phyloP scores from a whole-genome alignment of 2,113 vertebrate species.

The Spea bombifrons region DNA sequence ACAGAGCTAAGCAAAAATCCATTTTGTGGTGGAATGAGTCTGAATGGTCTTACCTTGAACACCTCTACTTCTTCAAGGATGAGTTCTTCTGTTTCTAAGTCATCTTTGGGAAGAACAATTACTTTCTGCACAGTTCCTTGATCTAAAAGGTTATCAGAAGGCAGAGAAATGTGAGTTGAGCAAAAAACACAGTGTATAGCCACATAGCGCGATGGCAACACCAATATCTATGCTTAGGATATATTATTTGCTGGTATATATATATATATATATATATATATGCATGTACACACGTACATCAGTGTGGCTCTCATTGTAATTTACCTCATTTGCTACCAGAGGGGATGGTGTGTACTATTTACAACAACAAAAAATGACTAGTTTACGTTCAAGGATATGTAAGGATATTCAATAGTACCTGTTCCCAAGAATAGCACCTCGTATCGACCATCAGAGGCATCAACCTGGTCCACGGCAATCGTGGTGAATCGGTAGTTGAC shows the following conservation, averaged over 20 bases:
- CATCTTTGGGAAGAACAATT: slow-evolving; percentile 92
- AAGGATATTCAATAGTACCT: too few relatives aligned
- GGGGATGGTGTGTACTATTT: too few relatives aligned
- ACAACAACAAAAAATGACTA: too few relatives aligned
- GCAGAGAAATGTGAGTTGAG: background rate
- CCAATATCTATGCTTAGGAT: too few relatives aligned
- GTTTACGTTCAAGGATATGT: too few relatives aligned
- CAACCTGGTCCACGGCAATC: slow-evolving; percentile 94
- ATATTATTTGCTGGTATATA: too few relatives aligned
- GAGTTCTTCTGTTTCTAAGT: slow-evolving; percentile 91
- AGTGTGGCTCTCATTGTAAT: too few relatives aligned
- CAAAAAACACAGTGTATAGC: too few relatives aligned
- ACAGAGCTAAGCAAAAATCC: background rate
- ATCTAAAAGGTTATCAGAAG: slow-evolving; percentile 67
- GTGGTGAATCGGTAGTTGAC: slow-evolving; percentile 95
- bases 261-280: too few relatives aligned
- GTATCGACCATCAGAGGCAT: slow-evolving; percentile 93
- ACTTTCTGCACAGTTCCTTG: slow-evolving; percentile 94
- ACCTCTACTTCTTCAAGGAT: slow-evolving; percentile 96
- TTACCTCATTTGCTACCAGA: too few relatives aligned
- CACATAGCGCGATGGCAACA: too few relatives aligned
- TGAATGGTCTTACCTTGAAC: slow-evolving; percentile 77
- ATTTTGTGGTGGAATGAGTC: background rate
- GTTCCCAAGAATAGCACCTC: slow-evolving; percentile 99
- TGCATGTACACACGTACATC: too few relatives aligned